Evolutionary conservation across 2,888 invertebrate species (phyloP), one percentile per base, ranked within the genome.

Genomic region (Sinotaia quadrata): DNA sequence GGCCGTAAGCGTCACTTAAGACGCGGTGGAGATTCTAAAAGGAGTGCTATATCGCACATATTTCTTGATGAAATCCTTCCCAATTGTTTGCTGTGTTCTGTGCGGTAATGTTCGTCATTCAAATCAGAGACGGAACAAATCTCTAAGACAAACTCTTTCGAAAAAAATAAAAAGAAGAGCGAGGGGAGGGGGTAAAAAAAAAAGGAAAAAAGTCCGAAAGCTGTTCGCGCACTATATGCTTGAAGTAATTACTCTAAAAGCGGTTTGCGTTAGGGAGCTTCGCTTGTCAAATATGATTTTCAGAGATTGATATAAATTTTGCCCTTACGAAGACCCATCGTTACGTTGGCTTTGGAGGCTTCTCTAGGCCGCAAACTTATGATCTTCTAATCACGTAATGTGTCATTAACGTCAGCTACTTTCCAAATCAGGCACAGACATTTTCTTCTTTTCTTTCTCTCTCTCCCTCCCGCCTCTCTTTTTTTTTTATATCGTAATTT

Each of bases 21-120:
- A 8, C n/a, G 47, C 47, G n/a, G 47, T 21, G n/a, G n/a, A 47
- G 47, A 47, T 21, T 47, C n/a, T 47, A 24, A 47, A 47, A n/a
- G n/a, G 47, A n/a, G 47, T 47, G 47, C 47, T 24, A 47, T 24
- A 47, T 47, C 47, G 47, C 47, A 47, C 47, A 47, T n/a, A 47
- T 47, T 47, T 47, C 24, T 24, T 47, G 47, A 47, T 47, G 47
- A 47, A 47, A 47, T 47, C 47, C 24, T 47, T 24, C 21, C 24
- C 18, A 47, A 18, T 7, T n/a, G 12, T 18, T 47, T 1, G 1
- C 47, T 18, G 47, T 7, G 0, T n/a, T 8, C 41, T 18, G 10
- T 12, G 41, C 18, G 41, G 8, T 41, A 12, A 41, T 41, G 8
- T 12, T 41, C 41, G 8, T 18, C 41, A 8, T 18, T 41, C 41